These are phyloP conservation scores for Orthosia incerta DNA, from an alignment of 2,888 invertebrate species.

Conservation along the genomic window DNA sequence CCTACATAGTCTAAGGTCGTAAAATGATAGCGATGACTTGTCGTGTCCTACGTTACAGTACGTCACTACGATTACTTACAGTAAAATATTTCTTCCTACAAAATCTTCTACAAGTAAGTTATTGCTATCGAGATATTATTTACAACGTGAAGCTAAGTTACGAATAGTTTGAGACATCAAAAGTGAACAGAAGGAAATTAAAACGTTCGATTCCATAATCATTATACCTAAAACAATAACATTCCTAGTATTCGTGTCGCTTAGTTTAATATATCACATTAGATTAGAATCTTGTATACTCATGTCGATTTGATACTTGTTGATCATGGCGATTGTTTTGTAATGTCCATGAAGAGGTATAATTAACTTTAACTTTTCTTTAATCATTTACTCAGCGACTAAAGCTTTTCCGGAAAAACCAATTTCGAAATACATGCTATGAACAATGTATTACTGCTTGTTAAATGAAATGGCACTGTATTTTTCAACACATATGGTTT, in stretches of 20 bases:
- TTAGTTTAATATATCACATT: conserved; percentile 88
- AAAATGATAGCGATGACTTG: conserved; percentile 53
- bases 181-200: conserved; percentile 78
- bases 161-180: conserved; percentile 79
- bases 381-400: conserved; percentile 17
- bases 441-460: background rate
- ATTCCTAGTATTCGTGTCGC: conserved; percentile 77
- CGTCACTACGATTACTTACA: conserved; percentile 64
- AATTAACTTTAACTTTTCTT: conserved; percentile 18
- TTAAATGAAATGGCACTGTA: conserved; percentile 36
- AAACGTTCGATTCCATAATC: conserved; percentile 65
- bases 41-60: conserved; percentile 59
- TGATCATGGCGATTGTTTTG: conserved; percentile 47
- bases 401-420: background rate
- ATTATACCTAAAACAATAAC: conserved; percentile 74
- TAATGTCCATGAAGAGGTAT: conserved; percentile 33
- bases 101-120: conserved; percentile 79
- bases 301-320: conserved; percentile 66
- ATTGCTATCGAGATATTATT: conserved; percentile 83
- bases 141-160: conserved; percentile 78
- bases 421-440: conserved; percentile 3
- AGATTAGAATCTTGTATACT: conserved; percentile 89
- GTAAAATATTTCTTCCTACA: conserved; percentile 71
- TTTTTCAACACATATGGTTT: conserved; percentile 20
- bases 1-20: conserved; percentile 27